phyloP scores from a whole-genome alignment of 2,113 vertebrate species.

The Pomatorhinus ruficollis region DNA sequence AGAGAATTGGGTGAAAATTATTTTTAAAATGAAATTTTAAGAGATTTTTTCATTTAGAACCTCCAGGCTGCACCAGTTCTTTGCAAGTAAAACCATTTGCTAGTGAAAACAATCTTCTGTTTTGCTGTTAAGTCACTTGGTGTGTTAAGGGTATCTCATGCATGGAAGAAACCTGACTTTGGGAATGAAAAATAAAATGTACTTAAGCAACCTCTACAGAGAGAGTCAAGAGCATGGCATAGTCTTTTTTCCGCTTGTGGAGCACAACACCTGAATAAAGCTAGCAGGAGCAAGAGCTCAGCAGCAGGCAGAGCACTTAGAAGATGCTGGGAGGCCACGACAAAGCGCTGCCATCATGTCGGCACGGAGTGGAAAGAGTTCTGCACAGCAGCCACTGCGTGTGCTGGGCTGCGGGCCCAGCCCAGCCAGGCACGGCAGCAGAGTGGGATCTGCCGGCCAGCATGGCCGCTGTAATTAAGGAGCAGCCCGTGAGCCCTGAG shows the following conservation, averaged over 20 bases:
- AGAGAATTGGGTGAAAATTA: background rate
- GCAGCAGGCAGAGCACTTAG: background rate
- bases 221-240: background rate
- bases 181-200: background rate
- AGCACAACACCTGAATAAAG: background rate
- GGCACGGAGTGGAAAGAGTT: background rate
- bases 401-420: background rate
- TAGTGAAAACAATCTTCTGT: background rate
- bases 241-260: background rate
- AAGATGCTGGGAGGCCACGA: fast-evolving
- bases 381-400: background rate
- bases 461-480: slow-evolving; percentile 76
- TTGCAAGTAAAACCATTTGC: background rate
- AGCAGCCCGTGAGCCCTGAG: slow-evolving; percentile 65
- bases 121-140: background rate
- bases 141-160: background rate
- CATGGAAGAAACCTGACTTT: background rate
- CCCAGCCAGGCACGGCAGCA: background rate
- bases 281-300: background rate
- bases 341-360: background rate
- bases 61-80: background rate
- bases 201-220: background rate
- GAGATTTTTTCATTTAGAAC: background rate
- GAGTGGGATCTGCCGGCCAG: background rate
- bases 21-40: background rate